phyloP scores from a whole-genome alignment of 2,797 vertebrate genomes.

The Echeneis naucrates region DNA sequence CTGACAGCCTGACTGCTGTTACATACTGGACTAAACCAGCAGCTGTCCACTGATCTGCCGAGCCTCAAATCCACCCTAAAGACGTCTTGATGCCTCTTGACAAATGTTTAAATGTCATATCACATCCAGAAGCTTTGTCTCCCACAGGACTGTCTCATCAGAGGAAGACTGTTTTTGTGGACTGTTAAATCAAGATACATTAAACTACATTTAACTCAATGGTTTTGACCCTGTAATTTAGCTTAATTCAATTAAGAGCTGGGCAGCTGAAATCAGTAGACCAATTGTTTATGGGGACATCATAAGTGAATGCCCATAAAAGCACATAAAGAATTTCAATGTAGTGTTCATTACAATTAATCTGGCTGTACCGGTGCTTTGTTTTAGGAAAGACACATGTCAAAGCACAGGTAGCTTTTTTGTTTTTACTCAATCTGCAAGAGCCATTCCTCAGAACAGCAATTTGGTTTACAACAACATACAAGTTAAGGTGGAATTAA shows the following conservation, averaged over 20 bases:
- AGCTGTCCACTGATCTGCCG: no score
- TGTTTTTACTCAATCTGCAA: neutral
- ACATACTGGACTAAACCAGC: constrained; percentile 2
- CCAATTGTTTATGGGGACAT: neutral
- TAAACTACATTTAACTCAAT: neutral
- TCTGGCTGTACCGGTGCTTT: no score
- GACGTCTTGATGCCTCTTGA: neutral
- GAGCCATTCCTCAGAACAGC: neutral
- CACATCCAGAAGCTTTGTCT: constrained; percentile 15
- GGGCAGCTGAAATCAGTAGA: neutral
- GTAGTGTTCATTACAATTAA: neutral
- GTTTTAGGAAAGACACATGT: no score
- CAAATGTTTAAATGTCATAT: neutral
- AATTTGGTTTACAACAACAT: no score
- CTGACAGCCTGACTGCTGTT: constrained; percentile 34
- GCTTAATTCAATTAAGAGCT: neutral
- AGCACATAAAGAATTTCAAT: neutral
- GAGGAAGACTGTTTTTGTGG: neutral
- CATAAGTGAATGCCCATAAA: neutral
- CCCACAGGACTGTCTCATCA: neutral
- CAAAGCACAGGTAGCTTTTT: neutral
- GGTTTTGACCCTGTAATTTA: neutral
- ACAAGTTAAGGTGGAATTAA: neutral
- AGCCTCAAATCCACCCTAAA: neutral
- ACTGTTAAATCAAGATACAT: neutral